phyloP scores from a whole-genome alignment of 1,140 invertebrate species.

The Lordiphosa collinella region DNA sequence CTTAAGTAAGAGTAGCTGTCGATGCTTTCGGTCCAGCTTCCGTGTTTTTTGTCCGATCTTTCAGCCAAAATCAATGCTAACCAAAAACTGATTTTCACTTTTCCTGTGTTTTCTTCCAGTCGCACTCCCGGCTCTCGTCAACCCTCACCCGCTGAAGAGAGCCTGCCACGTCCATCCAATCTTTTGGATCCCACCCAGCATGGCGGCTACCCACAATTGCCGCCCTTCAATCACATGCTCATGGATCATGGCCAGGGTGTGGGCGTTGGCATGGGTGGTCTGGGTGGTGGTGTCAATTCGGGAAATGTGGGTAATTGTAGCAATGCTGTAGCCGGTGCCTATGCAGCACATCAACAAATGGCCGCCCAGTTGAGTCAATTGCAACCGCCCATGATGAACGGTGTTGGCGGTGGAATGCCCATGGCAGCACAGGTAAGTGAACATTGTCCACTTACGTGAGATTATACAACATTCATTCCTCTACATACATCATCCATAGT shows the following conservation, averaged over 20 bases:
- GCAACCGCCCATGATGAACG: constrained; percentile 78
- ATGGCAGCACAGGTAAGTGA: constrained; percentile 75
- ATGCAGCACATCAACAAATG: constrained; percentile 73
- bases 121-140: constrained; percentile 93
- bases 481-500: constrained; percentile 18
- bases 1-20: too few species aligned
- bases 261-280: constrained; percentile 25
- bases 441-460: background rate
- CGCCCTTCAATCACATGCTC: constrained; percentile 77
- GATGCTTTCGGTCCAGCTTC: too few species aligned
- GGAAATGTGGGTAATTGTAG: constrained; percentile 36
- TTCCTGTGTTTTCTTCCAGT: constrained; percentile 81
- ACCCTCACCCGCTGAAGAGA: constrained; percentile 92
- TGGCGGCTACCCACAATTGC: constrained; percentile 63
- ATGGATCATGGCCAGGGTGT: constrained; percentile 76
- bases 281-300: constrained; percentile 50
- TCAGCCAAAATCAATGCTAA: too few species aligned
- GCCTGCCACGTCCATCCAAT: constrained; percentile 62
- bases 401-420: constrained; percentile 75
- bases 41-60: too few species aligned
- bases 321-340: constrained; percentile 43
- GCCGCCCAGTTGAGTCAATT: constrained; percentile 78
- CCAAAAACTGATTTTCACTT: too few species aligned
- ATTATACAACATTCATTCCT: background rate
- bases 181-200: constrained; percentile 66